These are phyloP conservation scores for Neogobius melanostomus DNA, from an alignment of 2,113 vertebrate species.

Conservation along the genomic window DNA sequence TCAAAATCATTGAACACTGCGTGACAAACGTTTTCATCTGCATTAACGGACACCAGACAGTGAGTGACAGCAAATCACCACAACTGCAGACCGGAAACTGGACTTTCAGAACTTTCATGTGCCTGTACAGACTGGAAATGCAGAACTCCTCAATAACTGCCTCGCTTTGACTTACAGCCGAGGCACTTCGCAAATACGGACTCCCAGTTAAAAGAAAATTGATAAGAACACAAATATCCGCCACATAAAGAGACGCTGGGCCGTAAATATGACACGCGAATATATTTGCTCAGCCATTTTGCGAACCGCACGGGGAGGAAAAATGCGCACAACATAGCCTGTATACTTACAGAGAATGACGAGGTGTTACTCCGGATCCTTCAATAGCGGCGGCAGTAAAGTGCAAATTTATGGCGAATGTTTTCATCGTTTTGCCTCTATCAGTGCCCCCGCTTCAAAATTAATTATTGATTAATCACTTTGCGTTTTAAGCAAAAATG, in stretches of 20 bases:
- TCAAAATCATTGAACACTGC: no score
- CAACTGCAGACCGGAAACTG: no score
- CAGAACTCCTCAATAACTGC: slow-evolving; percentile 11
- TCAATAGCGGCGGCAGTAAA: slow-evolving; percentile 75
- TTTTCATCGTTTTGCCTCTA: slow-evolving; percentile 77
- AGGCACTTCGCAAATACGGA: slow-evolving; percentile 35
- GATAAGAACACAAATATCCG: slow-evolving; percentile 68
- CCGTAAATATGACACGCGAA: slow-evolving; percentile 64
- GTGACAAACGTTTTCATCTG: no score
- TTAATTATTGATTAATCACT: slow-evolving; percentile 87
- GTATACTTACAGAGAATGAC: slow-evolving; percentile 66
- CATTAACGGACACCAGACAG: no score
- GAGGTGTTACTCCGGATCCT: slow-evolving; percentile 55
- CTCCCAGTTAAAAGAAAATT: slow-evolving; percentile 56
- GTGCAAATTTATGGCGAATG: slow-evolving; percentile 80
- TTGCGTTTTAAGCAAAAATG: slow-evolving; percentile 82
- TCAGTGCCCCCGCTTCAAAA: slow-evolving; percentile 77
- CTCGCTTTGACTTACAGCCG: slow-evolving; percentile 29
- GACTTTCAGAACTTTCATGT: neutral
- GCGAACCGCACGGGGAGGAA: slow-evolving; percentile 51
- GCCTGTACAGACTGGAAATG: neutral
- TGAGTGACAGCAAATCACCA: no score
- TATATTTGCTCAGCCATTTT: slow-evolving; percentile 60
- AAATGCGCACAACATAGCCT: slow-evolving; percentile 56
- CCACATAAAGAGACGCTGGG: slow-evolving; percentile 52